A percentile compares a stretch with the other conserved stretches of the same genome.
These are phyloP conservation scores for Cichlasoma orientale DNA, from an alignment of 2,797 vertebrate genomes.

Conservation along the genomic window DNA sequence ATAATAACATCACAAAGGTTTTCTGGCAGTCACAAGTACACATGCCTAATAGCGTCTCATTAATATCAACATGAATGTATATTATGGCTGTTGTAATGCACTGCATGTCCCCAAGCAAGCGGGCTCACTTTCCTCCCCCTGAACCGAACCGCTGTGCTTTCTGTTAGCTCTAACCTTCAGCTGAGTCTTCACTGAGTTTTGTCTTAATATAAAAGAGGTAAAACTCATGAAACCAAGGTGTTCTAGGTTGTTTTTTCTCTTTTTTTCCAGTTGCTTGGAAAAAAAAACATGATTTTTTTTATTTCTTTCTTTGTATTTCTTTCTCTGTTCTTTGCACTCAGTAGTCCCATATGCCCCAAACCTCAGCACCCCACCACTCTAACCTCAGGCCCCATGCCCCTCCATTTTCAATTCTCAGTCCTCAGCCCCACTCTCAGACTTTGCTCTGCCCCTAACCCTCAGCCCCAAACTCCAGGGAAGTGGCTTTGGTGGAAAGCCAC, in stretches of 20 bases:
- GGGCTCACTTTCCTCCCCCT: neutral
- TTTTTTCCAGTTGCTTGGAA: neutral
- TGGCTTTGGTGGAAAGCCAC: slow-evolving; percentile 77
- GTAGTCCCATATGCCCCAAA: slow-evolving; percentile 46
- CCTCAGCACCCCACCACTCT: slow-evolving; percentile 50
- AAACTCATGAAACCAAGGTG: neutral
- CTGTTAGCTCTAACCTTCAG: neutral
- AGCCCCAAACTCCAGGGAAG: slow-evolving; percentile 71
- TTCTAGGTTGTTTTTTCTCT: neutral
- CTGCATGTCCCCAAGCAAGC: neutral
- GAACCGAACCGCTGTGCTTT: neutral
- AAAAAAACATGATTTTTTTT: neutral
- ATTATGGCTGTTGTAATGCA: neutral
- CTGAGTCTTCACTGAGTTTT: neutral
- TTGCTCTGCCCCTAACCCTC: slow-evolving; percentile 25
- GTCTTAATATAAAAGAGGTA: neutral
- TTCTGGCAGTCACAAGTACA: slow-evolving; percentile 15
- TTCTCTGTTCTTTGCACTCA: slow-evolving; percentile 24
- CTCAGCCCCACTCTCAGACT: slow-evolving; percentile 52
- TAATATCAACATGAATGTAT: slow-evolving; percentile 14
- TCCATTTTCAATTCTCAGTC: slow-evolving; percentile 56
- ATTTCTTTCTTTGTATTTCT: neutral
- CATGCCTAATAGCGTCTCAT: neutral
- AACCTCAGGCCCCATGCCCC: slow-evolving; percentile 64
- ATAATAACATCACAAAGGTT: slow-evolving; percentile 1